phyloP scores from a whole-genome alignment of 2,113 vertebrate species.

The Mormyrus lacerda region DNA sequence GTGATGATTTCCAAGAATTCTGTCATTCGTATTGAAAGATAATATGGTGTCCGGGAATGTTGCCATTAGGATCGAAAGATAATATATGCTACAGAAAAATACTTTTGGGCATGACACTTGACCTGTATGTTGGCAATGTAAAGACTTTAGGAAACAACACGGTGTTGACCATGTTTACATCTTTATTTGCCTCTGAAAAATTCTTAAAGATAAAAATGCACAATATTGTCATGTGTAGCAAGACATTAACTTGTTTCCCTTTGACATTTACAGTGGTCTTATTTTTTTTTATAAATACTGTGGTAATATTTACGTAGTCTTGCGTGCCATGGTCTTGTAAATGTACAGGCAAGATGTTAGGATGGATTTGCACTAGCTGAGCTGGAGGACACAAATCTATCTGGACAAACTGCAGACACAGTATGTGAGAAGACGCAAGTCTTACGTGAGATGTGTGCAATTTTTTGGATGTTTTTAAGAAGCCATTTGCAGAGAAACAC shows the following conservation, averaged over 20 bases:
- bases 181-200: background rate
- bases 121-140: background rate
- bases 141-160: background rate
- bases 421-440: background rate
- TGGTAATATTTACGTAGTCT: background rate
- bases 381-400: background rate
- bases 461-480: background rate
- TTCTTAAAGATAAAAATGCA: background rate
- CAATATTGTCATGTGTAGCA: background rate
- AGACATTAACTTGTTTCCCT: background rate
- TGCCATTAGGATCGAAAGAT: background rate
- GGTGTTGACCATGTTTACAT: background rate
- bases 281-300: background rate
- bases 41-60: background rate
- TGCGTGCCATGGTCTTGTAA: background rate
- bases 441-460: background rate
- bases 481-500: background rate
- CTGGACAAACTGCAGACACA: background rate
- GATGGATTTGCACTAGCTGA: background rate
- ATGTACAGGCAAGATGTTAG: background rate
- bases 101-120: background rate
- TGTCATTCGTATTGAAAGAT: background rate
- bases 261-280: background rate
- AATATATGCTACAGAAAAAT: background rate
- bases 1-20: background rate